Evolutionary conservation across 2,888 invertebrate species (phyloP).

Genomic region (Clivina fossor): DNA sequence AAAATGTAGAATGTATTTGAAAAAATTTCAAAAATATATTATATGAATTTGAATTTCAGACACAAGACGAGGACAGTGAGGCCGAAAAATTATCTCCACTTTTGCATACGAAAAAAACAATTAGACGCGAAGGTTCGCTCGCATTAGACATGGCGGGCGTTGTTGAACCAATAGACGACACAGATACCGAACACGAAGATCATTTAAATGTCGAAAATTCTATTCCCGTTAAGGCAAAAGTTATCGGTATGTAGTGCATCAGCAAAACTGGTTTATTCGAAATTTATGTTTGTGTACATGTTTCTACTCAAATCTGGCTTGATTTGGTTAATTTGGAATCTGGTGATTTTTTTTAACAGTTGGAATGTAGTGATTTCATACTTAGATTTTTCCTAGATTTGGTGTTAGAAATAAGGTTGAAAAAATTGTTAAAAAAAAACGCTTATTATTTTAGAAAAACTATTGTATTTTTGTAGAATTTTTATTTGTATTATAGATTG

Average conservation of each 20-base stretch:
- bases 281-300: background rate
- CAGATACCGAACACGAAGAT: conserved; percentile 57
- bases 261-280: background rate
- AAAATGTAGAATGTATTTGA: no score
- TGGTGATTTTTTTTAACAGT: background rate
- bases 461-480: conserved; percentile 1
- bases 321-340: background rate
- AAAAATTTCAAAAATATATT: no score
- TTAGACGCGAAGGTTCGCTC: conserved; percentile 42
- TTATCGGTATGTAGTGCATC: conserved; percentile 24
- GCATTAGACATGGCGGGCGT: conserved; percentile 56
- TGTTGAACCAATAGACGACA: conserved; percentile 64
- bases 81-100: conserved; percentile 80
- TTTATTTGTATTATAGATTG: background rate
- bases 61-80: conserved; percentile 76
- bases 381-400: background rate
- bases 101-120: conserved; percentile 53
- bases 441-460: background rate
- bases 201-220: background rate
- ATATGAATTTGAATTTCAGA: conserved; percentile 46
- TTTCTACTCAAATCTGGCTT: background rate
- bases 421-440: background rate
- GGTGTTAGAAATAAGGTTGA: conserved; percentile 3
- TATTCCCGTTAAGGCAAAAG: conserved; percentile 6
- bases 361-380: background rate